Base-by-base conservation (phyloP, 2,113 vertebrate species). In the Odontesthes bonariensis region DNA sequence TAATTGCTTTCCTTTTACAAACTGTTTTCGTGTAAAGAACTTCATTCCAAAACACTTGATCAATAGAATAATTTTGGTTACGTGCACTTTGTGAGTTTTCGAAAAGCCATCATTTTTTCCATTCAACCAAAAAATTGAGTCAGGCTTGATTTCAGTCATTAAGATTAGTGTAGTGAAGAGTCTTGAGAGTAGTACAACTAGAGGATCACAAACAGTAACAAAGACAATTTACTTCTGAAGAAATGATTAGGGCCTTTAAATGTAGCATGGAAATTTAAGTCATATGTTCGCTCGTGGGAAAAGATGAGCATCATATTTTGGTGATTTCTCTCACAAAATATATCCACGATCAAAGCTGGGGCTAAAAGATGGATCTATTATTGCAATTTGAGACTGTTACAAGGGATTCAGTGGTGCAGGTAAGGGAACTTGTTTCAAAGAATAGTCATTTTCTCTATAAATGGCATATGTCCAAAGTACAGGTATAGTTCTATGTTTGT, bases 21-120 rank as follows among this genome's bases (percentile, higher is more conserved):
- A 17, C 20, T 16, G 3, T 23, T 20, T 17, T 14, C 22, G 20
- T 17, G 22, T 3, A 19, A 27, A 3, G 11, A 60, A 40, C 38
- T 57, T 71, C 1, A 69, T 56, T 68, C 27, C 17, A 42, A 73
- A 12, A 38, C 16, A 52, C 38, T 68, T 69, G 9, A 52, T 53
- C 20, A 63, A 6, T 9, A 22, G 8, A 8, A 35, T n/a, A n/a
- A 42, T 47, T 10, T 20, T 27, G 35, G 3, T 7, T 64, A 49
- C 6, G 23, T 14, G 35, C 9, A 6, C 27, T 57, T 1, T 73
- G 53, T 31, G 63, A 66, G 1, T 57, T 14, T 72, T 32, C 35
- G 56, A 62, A 47, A 58, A 46, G 16, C 22, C 35, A 35, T 35
- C 35, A 35, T 35, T 35, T 35, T 35, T 35, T 35, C 35, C 8